Conservation (phyloP, 1,140 invertebrate species). For the Steinernema khuongi region DNA sequence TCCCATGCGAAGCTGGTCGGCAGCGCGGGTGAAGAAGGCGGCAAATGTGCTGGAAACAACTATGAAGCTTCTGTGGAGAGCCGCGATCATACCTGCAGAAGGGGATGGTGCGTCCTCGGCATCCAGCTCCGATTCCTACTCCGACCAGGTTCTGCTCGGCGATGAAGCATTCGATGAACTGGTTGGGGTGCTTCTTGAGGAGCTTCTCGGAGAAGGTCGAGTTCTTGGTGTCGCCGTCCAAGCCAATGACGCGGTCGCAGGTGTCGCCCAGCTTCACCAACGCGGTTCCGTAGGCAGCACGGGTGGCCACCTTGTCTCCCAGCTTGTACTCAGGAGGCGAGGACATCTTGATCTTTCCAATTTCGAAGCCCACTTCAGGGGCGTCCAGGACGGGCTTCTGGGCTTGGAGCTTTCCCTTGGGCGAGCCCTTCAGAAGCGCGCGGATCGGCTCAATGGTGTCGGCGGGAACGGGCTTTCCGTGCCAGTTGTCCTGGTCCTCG, state of each 20-base stretch:
- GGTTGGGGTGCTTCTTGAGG: constrained; percentile 68
- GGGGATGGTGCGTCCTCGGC: constrained; percentile 54
- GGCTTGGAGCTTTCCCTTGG: constrained; percentile 67
- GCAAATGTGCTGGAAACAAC: constrained; percentile 81
- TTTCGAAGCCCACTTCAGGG: constrained; percentile 66
- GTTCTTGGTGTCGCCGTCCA: constrained; percentile 83
- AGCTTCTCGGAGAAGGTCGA: constrained; percentile 93
- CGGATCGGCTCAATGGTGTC: constrained; percentile 72
- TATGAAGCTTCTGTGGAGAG: not conserved
- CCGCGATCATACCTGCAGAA: constrained; percentile 43
- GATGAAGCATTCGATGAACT: constrained; percentile 95
- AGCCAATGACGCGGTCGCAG: constrained; percentile 69
- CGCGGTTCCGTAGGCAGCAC: constrained; percentile 86
- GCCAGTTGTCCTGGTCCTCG: constrained; percentile 90
- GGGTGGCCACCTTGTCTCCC: constrained; percentile 73
- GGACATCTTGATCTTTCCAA: constrained; percentile 73
- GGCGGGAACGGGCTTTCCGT: constrained; percentile 85
- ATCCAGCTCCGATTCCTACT: constrained; percentile 75
- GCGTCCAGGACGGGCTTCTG: constrained; percentile 70
- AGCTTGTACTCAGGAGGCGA: constrained; percentile 77
- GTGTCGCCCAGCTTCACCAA: constrained; percentile 78
- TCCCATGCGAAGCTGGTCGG: constrained; percentile 96
- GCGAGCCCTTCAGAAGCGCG: constrained; percentile 59
- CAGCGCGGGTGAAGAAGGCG: constrained; percentile 89
- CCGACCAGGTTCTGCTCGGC: constrained; percentile 95